Conservation (phyloP, 2,888 invertebrate species). For the Melanostoma mellinum region DNA sequence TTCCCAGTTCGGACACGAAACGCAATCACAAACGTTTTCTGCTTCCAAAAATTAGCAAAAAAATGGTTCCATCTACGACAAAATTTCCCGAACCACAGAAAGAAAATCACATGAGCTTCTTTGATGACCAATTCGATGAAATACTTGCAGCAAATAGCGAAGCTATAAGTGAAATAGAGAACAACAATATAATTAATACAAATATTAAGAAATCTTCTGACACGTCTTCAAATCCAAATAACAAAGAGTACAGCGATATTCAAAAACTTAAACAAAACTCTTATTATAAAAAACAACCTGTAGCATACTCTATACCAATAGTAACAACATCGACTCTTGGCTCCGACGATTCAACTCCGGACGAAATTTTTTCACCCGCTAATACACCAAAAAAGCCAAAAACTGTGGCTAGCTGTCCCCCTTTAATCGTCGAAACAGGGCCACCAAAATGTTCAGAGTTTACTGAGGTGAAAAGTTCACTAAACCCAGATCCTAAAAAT, state of each 20-base stretch:
- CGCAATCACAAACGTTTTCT: too few species aligned
- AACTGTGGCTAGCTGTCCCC: neutral
- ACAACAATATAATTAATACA: neutral
- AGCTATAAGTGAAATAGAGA: slow-evolving; percentile 54
- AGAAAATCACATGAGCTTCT: slow-evolving; percentile 52
- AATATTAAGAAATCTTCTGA: neutral
- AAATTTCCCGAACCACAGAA: neutral
- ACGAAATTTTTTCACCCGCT: neutral
- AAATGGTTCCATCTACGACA: neutral
- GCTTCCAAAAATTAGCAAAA: neutral
- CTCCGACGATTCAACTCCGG: slow-evolving; percentile 13
- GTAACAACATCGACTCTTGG: neutral
- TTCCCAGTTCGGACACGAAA: neutral
- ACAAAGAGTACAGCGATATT: neutral
- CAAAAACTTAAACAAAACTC: too few species aligned
- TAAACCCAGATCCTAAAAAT: neutral
- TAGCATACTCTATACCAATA: too few species aligned
- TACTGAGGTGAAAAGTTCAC: neutral
- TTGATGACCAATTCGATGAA: slow-evolving; percentile 74
- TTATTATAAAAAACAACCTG: too few species aligned
- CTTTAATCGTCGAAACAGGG: too few species aligned
- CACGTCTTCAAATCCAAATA: neutral
- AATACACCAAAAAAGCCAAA: neutral
- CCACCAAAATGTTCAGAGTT: too few species aligned
- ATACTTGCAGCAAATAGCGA: slow-evolving; percentile 61